These are phyloP conservation scores for Thymelicus lineola DNA, from an alignment of 2,888 invertebrate genomes.

Conservation along the genomic window DNA sequence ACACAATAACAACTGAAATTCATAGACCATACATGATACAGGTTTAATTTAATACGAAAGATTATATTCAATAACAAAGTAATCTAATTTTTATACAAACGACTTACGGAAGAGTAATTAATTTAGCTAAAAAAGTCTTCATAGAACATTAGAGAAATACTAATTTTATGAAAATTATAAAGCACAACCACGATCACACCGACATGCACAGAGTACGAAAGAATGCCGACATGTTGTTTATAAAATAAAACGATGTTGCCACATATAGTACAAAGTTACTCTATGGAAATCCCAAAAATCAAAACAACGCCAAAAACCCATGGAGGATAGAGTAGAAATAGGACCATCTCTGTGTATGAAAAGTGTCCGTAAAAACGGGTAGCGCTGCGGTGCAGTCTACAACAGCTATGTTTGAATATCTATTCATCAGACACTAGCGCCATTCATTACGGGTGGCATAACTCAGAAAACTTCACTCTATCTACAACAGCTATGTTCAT, in stretches of 20 bases:
- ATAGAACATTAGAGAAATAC: slow-evolving; percentile 43
- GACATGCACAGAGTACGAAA: slow-evolving; percentile 48
- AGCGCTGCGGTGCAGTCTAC: too few species aligned
- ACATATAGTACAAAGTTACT: slow-evolving; percentile 16
- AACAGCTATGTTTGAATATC: too few species aligned
- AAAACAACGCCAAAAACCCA: too few species aligned
- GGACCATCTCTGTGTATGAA: too few species aligned
- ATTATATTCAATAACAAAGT: slow-evolving; percentile 38
- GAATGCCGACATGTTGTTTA: slow-evolving; percentile 55
- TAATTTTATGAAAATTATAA: slow-evolving; percentile 59
- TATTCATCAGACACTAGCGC: too few species aligned
- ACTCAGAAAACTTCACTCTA: too few species aligned
- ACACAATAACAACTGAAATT: slow-evolving; percentile 75
- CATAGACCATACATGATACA: slow-evolving; percentile 62
- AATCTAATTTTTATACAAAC: slow-evolving; percentile 19
- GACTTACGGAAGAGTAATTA: slow-evolving; percentile 32
- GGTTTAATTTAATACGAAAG: slow-evolving; percentile 46
- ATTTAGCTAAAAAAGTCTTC: slow-evolving; percentile 46
- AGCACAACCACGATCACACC: slow-evolving; percentile 71
- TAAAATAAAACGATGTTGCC: slow-evolving; percentile 55
- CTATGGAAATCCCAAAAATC: too few species aligned
- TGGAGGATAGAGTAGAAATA: too few species aligned
- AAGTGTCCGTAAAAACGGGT: too few species aligned
- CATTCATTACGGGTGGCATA: too few species aligned
- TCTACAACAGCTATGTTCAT: too few species aligned